Conservation (phyloP, 2,888 invertebrate genomes). For the Ligdia adustata region DNA sequence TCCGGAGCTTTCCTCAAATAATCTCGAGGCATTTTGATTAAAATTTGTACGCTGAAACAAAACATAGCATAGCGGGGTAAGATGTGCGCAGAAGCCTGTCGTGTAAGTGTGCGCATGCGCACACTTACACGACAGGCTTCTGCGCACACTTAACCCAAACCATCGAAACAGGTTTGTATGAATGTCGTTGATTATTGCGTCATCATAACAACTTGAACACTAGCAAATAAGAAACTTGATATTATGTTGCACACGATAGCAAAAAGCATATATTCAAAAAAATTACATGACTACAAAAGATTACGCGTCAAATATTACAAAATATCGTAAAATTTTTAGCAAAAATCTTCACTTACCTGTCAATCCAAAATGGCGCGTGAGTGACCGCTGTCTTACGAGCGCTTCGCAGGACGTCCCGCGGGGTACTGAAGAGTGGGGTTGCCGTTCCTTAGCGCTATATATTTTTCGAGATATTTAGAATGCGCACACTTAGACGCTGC, state of each 20-base stretch:
- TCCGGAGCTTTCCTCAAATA: constrained; percentile 20
- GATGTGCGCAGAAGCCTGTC: constrained; percentile 21
- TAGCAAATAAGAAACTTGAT: not conserved
- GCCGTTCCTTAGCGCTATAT: constrained; percentile 2
- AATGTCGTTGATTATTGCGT: constrained; percentile 4
- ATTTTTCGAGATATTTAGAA: not conserved
- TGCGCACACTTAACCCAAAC: too few species aligned
- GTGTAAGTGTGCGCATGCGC: too few species aligned
- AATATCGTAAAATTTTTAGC: constrained; percentile 15
- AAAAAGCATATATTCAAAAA: not conserved
- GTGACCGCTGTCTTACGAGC: constrained; percentile 2
- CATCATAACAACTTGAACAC: constrained; percentile 3
- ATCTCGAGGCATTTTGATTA: constrained; percentile 27
- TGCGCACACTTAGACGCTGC: constrained; percentile 12
- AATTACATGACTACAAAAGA: not conserved
- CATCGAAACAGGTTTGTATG: too few species aligned
- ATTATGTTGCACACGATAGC: constrained; percentile 1
- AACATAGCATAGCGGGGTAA: constrained; percentile 18
- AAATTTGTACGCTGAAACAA: constrained; percentile 20
- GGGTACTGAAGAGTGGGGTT: constrained; percentile 15
- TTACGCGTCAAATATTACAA: constrained; percentile 1
- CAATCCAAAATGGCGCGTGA: not conserved
- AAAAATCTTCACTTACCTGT: constrained; percentile 19
- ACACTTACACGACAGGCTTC: too few species aligned
- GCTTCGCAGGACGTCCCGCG: constrained; percentile 6